Evolutionary conservation across 2,888 invertebrate genomes (phyloP).

Genomic region (Ferdinandea cuprea): DNA sequence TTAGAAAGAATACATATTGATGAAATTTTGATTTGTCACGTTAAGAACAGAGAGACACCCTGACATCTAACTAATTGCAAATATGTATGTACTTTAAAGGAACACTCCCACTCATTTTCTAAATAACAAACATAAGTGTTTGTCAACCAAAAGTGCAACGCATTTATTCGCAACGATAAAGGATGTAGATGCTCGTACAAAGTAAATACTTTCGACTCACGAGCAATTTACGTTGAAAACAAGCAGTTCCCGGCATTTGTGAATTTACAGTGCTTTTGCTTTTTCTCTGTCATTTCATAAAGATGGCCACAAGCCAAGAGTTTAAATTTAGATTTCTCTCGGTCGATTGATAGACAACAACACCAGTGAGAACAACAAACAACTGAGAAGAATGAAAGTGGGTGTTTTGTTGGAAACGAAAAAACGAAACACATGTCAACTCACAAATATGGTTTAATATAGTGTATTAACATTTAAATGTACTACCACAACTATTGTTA

Average conservation of each 20-base stretch:
- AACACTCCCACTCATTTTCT: too few relatives aligned
- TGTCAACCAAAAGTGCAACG: slow-evolving; percentile 6
- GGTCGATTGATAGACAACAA: slow-evolving; percentile 19
- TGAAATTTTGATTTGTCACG: too few relatives aligned
- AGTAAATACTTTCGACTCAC: slow-evolving; percentile 25
- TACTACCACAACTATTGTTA: slow-evolving; percentile 21
- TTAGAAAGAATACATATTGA: neutral
- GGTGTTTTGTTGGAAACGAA: slow-evolving; percentile 12
- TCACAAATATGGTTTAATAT: neutral
- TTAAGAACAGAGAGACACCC: neutral
- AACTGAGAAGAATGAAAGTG: neutral
- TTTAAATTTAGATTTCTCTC: slow-evolving; percentile 55
- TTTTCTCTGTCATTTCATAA: slow-evolving; percentile 35
- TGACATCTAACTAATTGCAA: too few relatives aligned
- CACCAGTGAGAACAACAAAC: slow-evolving; percentile 1
- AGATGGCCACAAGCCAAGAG: slow-evolving; percentile 56
- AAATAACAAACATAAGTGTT: neutral
- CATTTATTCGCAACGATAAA: slow-evolving; percentile 13
- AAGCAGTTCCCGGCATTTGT: slow-evolving; percentile 32
- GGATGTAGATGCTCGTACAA: neutral
- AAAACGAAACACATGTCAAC: slow-evolving; percentile 27
- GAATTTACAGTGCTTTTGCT: neutral
- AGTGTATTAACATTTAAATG: slow-evolving; percentile 12
- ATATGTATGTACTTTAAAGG: too few relatives aligned
- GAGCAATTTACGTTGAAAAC: slow-evolving; percentile 2